Conservation (phyloP, 1,140 invertebrate genomes). For the Drosophila kohkoa region DNA sequence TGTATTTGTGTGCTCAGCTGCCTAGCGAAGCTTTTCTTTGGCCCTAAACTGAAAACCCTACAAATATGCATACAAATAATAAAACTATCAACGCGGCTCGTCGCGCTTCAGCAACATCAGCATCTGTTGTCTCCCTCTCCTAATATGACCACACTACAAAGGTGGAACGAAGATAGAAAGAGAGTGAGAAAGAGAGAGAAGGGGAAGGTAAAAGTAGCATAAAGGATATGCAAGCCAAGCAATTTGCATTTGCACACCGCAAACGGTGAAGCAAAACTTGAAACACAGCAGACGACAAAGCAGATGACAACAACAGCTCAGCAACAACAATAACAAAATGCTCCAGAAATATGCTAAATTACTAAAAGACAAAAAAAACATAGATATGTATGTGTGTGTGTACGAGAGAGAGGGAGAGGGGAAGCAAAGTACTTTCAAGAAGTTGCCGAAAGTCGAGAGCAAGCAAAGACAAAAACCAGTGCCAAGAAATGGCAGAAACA, state of each 20-base stretch:
- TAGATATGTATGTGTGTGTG: constrained; percentile 42
- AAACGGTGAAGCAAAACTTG: constrained; percentile 75
- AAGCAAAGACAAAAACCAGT: constrained; percentile 54
- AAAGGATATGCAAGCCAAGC: constrained; percentile 75
- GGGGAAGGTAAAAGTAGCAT: constrained; percentile 20
- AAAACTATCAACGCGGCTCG: constrained; percentile 71
- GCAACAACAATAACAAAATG: constrained; percentile 36
- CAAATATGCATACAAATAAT: constrained; percentile 58
- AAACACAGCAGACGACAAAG: constrained; percentile 61
- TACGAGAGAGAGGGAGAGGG: constrained; percentile 20
- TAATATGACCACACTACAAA: constrained; percentile 7
- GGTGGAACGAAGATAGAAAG: not conserved
- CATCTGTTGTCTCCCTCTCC: constrained; percentile 38
- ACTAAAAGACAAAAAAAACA: constrained; percentile 73
- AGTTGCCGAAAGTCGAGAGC: constrained; percentile 72
- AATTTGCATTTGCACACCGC: constrained; percentile 82
- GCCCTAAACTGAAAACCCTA: constrained; percentile 33
- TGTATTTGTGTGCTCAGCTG: too few relatives aligned
- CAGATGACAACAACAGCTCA: constrained; percentile 57
- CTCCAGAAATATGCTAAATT: constrained; percentile 80
- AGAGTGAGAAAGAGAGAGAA: not conserved
- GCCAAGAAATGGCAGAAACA: constrained; percentile 34
- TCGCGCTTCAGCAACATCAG: constrained; percentile 66
- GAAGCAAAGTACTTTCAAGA: constrained; percentile 66
- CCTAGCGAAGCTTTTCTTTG: too few relatives aligned